Percentiles rank a stretch among this genome's conserved stretches.
These are phyloP conservation scores for Eunapius fragilis DNA, from an alignment of 37 sponge, comb jelly and placozoan genomes.

Conservation along the genomic window DNA sequence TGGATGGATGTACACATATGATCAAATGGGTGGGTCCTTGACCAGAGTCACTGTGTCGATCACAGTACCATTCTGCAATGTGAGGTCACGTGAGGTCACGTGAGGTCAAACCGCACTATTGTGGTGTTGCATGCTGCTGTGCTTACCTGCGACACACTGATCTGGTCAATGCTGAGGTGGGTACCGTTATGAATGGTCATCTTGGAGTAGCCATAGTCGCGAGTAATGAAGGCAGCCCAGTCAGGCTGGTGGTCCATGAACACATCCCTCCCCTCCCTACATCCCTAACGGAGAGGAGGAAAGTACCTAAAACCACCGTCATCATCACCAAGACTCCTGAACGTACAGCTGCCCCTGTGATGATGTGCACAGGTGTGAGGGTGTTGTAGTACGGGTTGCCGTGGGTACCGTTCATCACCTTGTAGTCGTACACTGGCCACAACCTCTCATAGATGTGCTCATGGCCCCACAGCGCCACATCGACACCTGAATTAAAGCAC, in stretches of 20 bases:
- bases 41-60: slow-evolving; percentile 12
- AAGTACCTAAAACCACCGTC: too few relatives aligned
- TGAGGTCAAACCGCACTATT: not conserved
- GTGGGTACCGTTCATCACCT: slow-evolving; percentile 7
- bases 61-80: slow-evolving; percentile 5
- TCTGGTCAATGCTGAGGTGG: slow-evolving; percentile 39
- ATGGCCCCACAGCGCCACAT: slow-evolving; percentile 44
- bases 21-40: not conserved
- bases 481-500: slow-evolving; percentile 27
- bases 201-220: slow-evolving; percentile 45
- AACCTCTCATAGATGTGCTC: slow-evolving; percentile 47
- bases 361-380: slow-evolving; percentile 31
- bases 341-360: slow-evolving; percentile 29
- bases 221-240: slow-evolving; percentile 33
- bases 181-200: slow-evolving; percentile 49
- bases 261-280: slow-evolving; percentile 14
- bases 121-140: not conserved
- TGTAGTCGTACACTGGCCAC: slow-evolving; percentile 48
- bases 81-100: not conserved
- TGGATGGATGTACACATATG: not conserved
- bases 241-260: slow-evolving; percentile 4
- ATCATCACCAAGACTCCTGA: too few relatives aligned
- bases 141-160: slow-evolving; percentile 41
- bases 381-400: slow-evolving; percentile 18
- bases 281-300: slow-evolving; percentile 7